A percentile compares a stretch with the other conserved stretches of the same genome.
These are phyloP conservation scores for Neolamprologus brichardi DNA, from an alignment of 2,113 vertebrate genomes.

Conservation along the genomic window DNA sequence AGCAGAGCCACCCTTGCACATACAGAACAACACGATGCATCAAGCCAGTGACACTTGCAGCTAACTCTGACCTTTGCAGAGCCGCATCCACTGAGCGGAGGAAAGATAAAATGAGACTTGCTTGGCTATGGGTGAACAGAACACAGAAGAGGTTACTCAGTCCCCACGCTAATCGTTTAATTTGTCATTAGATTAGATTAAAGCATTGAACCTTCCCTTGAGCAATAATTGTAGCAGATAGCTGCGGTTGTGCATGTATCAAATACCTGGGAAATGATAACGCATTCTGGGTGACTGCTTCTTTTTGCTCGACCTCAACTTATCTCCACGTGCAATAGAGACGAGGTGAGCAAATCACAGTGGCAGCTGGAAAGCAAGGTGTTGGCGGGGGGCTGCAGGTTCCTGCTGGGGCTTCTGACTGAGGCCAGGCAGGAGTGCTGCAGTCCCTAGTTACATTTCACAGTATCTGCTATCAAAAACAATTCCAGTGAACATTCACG, in stretches of 20 bases:
- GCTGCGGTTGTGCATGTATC: background rate
- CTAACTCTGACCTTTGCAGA: constrained; percentile 35
- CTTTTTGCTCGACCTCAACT: constrained; percentile 4
- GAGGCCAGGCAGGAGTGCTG: constrained; percentile 35
- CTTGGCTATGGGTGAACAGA: constrained; percentile 19
- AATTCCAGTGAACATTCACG: background rate
- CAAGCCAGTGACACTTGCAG: constrained; percentile 46
- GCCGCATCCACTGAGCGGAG: background rate
- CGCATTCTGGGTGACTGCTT: background rate
- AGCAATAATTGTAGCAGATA: constrained; percentile 11
- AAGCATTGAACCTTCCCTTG: constrained; percentile 43
- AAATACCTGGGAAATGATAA: constrained; percentile 20
- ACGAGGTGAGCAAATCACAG: background rate
- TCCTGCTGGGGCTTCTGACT: constrained; percentile 24
- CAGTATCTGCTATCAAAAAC: constrained; percentile 4
- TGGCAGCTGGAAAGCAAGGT: constrained; percentile 1
- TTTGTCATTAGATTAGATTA: constrained; percentile 61
- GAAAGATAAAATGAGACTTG: background rate
- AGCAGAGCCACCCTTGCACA: constrained; percentile 3
- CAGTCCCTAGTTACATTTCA: constrained; percentile 67
- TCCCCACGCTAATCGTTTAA: constrained; percentile 43
- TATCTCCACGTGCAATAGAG: background rate
- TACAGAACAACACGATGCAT: constrained; percentile 30
- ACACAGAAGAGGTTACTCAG: constrained; percentile 55
- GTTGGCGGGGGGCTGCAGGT: background rate